These are phyloP conservation scores for Elymnias hypermnestra DNA, from an alignment of 1,140 invertebrate species.

Conservation along the genomic window DNA sequence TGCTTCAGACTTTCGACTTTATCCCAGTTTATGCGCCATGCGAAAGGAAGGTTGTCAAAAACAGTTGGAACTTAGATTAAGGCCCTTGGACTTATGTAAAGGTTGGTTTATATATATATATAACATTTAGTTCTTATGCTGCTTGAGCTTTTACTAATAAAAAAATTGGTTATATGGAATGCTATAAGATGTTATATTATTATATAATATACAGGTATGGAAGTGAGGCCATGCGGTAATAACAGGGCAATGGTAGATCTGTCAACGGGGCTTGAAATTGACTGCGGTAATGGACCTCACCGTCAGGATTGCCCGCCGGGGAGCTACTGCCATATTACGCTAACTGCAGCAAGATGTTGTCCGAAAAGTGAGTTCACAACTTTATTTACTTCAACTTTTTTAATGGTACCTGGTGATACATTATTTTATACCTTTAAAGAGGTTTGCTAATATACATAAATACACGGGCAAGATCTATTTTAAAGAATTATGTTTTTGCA, in stretches of 20 bases:
- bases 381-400: too few relatives aligned
- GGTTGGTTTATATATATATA: too few relatives aligned
- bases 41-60: slow-evolving; percentile 90
- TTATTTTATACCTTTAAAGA: too few relatives aligned
- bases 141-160: too few relatives aligned
- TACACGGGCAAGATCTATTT: too few relatives aligned
- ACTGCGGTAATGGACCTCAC: slow-evolving; percentile 88
- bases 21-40: slow-evolving; percentile 90
- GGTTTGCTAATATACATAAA: too few relatives aligned
- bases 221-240: slow-evolving; percentile 91
- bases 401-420: too few relatives aligned
- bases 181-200: too few relatives aligned
- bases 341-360: slow-evolving; percentile 88
- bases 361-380: slow-evolving; percentile 81
- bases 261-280: slow-evolving; percentile 84
- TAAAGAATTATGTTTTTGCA: too few relatives aligned
- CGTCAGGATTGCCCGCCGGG: slow-evolving; percentile 87
- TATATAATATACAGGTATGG: slow-evolving; percentile 84
- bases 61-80: slow-evolving; percentile 86
- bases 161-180: too few relatives aligned
- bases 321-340: slow-evolving; percentile 90
- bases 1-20: slow-evolving; percentile 88
- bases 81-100: slow-evolving; percentile 89
- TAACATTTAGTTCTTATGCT: too few relatives aligned
- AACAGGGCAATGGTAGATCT: slow-evolving; percentile 85